Evolutionary conservation across 92 coral and sea anemone species (phyloP).

Genomic region (Palythoa heliodiscus): DNA sequence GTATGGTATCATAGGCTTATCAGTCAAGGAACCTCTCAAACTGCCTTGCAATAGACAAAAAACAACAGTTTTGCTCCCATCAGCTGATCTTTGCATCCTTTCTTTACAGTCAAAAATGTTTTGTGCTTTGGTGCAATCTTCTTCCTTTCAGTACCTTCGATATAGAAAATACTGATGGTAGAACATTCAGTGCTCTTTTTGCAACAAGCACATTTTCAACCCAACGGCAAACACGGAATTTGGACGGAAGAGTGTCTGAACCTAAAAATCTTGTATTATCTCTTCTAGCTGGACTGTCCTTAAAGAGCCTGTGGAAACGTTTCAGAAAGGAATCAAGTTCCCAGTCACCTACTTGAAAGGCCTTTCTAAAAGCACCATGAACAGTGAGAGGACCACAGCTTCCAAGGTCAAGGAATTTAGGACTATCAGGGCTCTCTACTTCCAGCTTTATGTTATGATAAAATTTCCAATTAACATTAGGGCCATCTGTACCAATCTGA

Average conservation of each 20-base stretch:
- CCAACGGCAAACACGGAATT: neutral
- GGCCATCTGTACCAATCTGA: conserved; percentile 1
- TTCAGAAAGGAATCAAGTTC: conserved; percentile 4
- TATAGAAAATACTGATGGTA: neutral
- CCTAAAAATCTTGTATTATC: neutral
- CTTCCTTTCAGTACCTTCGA: neutral
- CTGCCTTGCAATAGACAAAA: neutral
- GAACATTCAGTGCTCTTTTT: neutral
- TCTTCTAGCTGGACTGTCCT: neutral
- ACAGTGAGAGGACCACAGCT: neutral
- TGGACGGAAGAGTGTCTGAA: neutral
- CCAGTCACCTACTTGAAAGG: neutral
- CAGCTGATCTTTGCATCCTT: neutral
- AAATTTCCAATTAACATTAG: conserved; percentile 13
- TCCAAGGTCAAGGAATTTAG: neutral
- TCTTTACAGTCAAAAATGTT: neutral
- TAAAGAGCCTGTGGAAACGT: neutral
- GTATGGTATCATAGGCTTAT: neutral
- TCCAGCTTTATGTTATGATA: neutral
- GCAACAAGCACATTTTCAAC: neutral
- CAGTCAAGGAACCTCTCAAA: neutral
- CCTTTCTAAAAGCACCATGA: neutral
- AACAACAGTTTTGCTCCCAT: neutral
- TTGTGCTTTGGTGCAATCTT: neutral
- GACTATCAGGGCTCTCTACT: neutral